phyloP scores from a whole-genome alignment of 1,140 invertebrate genomes.

The Leptopilina clavipes region DNA sequence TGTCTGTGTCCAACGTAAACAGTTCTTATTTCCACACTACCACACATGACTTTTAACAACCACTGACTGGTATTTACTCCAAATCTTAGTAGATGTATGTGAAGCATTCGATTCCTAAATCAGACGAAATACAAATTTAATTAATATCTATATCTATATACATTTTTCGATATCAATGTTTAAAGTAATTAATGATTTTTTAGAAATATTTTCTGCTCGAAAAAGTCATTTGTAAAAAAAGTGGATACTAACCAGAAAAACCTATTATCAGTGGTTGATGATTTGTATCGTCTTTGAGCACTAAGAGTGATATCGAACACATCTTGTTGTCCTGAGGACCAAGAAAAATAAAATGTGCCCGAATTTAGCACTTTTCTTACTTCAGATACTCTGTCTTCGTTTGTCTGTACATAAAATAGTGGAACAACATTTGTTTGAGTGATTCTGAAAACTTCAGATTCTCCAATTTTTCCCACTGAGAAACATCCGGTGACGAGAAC shows the following conservation, averaged over 20 bases:
- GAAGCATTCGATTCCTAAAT: constrained; percentile 94
- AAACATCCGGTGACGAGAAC: constrained; percentile 96
- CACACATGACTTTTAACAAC: constrained; percentile 96
- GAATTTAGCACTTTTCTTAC: constrained; percentile 92
- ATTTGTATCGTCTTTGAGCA: constrained; percentile 89
- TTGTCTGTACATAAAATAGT: constrained; percentile 84
- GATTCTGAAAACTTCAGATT: constrained; percentile 95
- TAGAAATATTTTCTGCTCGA: too few relatives aligned
- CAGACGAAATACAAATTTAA: not conserved
- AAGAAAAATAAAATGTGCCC: constrained; percentile 97
- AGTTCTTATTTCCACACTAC: constrained; percentile 95
- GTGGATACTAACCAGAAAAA: constrained; percentile 89
- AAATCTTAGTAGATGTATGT: constrained; percentile 92
- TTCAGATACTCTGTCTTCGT: constrained; percentile 88
- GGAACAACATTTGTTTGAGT: constrained; percentile 94
- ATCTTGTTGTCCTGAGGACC: constrained; percentile 76
- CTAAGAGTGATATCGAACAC: constrained; percentile 93
- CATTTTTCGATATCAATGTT: too few relatives aligned
- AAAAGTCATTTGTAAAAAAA: too few relatives aligned
- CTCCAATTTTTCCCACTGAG: constrained; percentile 94
- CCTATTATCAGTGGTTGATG: constrained; percentile 89
- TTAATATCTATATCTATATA: too few relatives aligned
- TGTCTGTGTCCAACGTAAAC: constrained; percentile 95
- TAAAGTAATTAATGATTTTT: too few relatives aligned
- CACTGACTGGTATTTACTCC: constrained; percentile 91